These are phyloP conservation scores for Hyphantria cunea DNA, from an alignment of 1,140 invertebrate genomes.

Conservation along the genomic window DNA sequence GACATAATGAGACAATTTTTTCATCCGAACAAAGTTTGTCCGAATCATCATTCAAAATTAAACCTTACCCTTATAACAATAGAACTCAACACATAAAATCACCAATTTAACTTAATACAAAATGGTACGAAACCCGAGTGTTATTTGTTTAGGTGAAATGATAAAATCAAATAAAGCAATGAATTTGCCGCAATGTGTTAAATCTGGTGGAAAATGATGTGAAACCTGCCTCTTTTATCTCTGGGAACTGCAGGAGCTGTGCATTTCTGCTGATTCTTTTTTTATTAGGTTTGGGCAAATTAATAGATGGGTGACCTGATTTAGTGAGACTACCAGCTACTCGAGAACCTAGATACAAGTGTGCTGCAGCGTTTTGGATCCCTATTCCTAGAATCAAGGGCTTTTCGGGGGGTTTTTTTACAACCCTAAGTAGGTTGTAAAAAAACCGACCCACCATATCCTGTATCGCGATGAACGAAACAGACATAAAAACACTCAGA, in stretches of 20 bases:
- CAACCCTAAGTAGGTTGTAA: too few relatives aligned
- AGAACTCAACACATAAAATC: slow-evolving; percentile 26
- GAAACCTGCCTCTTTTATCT: slow-evolving; percentile 7
- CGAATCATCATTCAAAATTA: not conserved
- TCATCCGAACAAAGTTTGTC: not conserved
- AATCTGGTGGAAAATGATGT: slow-evolving; percentile 20
- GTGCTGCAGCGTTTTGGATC: too few relatives aligned
- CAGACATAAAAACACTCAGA: too few relatives aligned
- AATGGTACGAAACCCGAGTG: not conserved
- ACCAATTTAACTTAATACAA: too few relatives aligned
- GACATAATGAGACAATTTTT: slow-evolving; percentile 28
- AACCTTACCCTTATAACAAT: slow-evolving; percentile 19
- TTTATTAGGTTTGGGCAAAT: too few relatives aligned
- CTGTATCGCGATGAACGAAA: too few relatives aligned
- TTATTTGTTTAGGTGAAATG: slow-evolving; percentile 73
- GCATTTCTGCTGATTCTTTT: not conserved
- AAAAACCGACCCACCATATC: too few relatives aligned
- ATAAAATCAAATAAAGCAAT: slow-evolving; percentile 37
- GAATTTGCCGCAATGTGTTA: slow-evolving; percentile 18
- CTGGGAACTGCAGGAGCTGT: not conserved
- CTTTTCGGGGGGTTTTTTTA: too few relatives aligned
- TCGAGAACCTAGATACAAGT: too few relatives aligned
- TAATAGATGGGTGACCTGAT: too few relatives aligned
- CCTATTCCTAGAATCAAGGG: too few relatives aligned
- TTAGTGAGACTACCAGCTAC: too few relatives aligned